Base-by-base conservation (phyloP, 2,113 vertebrate genomes). In the Ellobius talpinus region DNA sequence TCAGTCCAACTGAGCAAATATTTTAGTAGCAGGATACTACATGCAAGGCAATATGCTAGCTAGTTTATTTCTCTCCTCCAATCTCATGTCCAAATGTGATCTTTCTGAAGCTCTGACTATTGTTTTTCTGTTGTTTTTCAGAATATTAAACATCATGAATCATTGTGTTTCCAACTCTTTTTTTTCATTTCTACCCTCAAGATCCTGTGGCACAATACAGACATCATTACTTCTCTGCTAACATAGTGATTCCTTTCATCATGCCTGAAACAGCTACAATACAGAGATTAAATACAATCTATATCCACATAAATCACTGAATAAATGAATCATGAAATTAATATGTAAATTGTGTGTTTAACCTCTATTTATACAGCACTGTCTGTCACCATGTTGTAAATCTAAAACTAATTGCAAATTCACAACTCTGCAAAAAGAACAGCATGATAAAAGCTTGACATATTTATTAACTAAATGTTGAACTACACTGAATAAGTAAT, bases 311-410 rank as follows among this genome's bases (percentile, higher is more conserved):
- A 99, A 99, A 99, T 99, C 99, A 99, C 98, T 99, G 99, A 99
- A 99, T 99, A 99, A 99, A 99, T 99, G 99, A 99, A 99, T 99
- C 99, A 99, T 99, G 99, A 99, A 99, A 99, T 99, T 99, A 99
- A 99, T 99, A 99, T 99, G 99, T 99, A 99, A 99, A 99, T 99
- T 99, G 99, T 99, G 99, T 99, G 98, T 99, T 99, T 99, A 99
- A 99, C 99, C 99, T 99, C 99, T 99, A 99, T 99, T 99, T 99
- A 99, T 99, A 98, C 98, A 99, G 98, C 98, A 99, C 99, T 99
- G 99, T 98, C 99, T 99, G 99, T 99, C 99, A 99, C 98, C 98
- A 98, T 98, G 98, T 98, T 98, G 98, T 99, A 99, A 99, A 99
- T 99, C 99, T 99, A 99, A 99, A 99, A 99, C 99, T 99, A 99